A percentile compares a stretch with the other conserved stretches of the same genome.
Conservation (phyloP, 1,140 invertebrate genomes). For the Delia radicum region DNA sequence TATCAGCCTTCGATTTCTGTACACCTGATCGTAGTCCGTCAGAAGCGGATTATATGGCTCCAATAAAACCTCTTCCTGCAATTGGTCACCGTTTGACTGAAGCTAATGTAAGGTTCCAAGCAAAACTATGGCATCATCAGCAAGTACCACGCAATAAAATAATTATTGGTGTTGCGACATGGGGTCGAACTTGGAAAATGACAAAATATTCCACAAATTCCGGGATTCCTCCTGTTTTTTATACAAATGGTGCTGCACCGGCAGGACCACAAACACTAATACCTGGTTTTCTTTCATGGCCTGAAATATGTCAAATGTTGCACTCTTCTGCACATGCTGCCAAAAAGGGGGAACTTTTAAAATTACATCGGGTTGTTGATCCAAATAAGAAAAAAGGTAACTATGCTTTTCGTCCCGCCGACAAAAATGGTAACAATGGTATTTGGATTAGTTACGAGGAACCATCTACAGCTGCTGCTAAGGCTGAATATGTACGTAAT, state of each 20-base stretch:
- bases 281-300: constrained; percentile 75
- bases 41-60: constrained; percentile 72
- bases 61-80: constrained; percentile 70
- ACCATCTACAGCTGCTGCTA: constrained; percentile 77
- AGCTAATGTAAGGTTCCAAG: too few species aligned
- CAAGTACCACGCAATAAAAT: constrained; percentile 73
- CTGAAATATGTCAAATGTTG: constrained; percentile 75
- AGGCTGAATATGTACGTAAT: constrained; percentile 71
- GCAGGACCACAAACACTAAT: constrained; percentile 66
- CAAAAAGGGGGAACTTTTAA: constrained; percentile 61
- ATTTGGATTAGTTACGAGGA: constrained; percentile 92
- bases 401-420: constrained; percentile 71
- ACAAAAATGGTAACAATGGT: constrained; percentile 66
- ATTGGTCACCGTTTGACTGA: too few species aligned
- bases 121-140: too few species aligned
- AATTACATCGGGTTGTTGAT: constrained; percentile 69
- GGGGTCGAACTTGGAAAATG: constrained; percentile 80
- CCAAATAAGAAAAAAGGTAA: constrained; percentile 73
- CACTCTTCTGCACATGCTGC: constrained; percentile 66
- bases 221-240: constrained; percentile 69
- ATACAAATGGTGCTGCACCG: constrained; percentile 67
- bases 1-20: constrained; percentile 77
- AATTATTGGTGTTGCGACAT: constrained; percentile 79
- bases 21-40: constrained; percentile 72
- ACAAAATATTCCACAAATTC: constrained; percentile 69